Percentiles rank a stretch among this genome's conserved stretches.
Conservation (phyloP, 2,888 invertebrate species). For the Dasypolia templi region DNA sequence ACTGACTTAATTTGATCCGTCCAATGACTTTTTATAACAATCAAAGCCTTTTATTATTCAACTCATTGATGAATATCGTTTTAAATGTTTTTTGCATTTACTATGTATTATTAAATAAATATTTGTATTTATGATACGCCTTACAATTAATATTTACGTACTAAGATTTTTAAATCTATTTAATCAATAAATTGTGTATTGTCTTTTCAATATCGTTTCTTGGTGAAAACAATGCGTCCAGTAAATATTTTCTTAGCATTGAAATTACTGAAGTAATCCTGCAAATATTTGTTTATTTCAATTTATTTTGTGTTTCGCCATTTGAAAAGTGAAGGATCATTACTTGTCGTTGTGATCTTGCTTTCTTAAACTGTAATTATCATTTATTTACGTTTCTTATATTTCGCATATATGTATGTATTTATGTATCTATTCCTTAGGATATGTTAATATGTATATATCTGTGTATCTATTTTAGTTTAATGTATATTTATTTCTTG, state of each 20-base stretch:
- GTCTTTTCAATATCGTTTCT: neutral
- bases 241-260: neutral
- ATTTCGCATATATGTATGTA: too few species aligned
- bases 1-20: conserved; percentile 43
- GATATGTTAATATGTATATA: too few species aligned
- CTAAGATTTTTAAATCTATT: conserved; percentile 4
- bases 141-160: neutral
- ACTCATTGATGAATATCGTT: conserved; percentile 28
- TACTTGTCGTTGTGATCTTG: too few species aligned
- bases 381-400: too few species aligned
- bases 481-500: too few species aligned
- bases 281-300: neutral
- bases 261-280: neutral
- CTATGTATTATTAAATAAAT: neutral
- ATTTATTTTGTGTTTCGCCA: neutral
- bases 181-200: neutral
- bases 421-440: too few species aligned
- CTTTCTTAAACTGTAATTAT: too few species aligned
- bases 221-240: neutral
- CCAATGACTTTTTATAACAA: conserved; percentile 20
- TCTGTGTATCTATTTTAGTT: too few species aligned
- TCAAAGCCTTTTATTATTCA: neutral
- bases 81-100: conserved; percentile 36
- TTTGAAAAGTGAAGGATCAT: too few species aligned
- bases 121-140: neutral